Evolutionary conservation across 2,888 invertebrate genomes (phyloP), one percentile per base, ranked within the genome.

Genomic region (Amaurobius ferox): DNA sequence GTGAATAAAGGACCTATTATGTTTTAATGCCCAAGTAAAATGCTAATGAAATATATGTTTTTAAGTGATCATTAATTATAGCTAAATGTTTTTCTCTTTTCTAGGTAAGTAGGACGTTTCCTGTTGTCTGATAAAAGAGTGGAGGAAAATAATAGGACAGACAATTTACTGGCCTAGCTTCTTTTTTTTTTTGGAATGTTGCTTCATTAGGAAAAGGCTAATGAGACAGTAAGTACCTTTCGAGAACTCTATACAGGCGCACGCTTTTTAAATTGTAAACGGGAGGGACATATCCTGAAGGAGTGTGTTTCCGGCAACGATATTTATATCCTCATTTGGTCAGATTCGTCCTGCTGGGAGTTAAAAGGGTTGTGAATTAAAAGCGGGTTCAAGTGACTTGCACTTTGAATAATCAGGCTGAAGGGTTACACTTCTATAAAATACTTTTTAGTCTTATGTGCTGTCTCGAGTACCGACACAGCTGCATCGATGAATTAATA

Each of bases 41-140:
- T 71, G 66, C 55, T 77, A 72, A 85, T 85, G 83, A 85, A 72
- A 85, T 78, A 85, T 85, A 70, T 40, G 77, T 85, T 85, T 85
- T 85, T 85, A 85, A 85, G 77, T 85, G 83, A 85, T 77, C 83
- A 85, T 85, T 85, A 85, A 85, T 77, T 85, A 85, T 85, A 66
- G 71, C 44, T 85, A 61, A 83, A 83, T 30, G 72, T 77, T 77
- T 85, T 85, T 85, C 72, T 77, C 72, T 55, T 77, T 85, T 78
- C 72, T 85, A 85, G 83, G 83, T 85, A 85, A 85, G 83, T 85
- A 77, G 44, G 39, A 64, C 26, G 74, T 66, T 73, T 80, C 73
- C 80, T 73, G 73, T 80, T 73, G 66, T 67, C 28, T 40, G 40
- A 61, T 44, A 26, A 68, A 80, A 61, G 74, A 61, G 67, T 73